These are phyloP conservation scores for Lepisosteus osseus DNA, from an alignment of 2,113 vertebrate species.

Conservation along the genomic window DNA sequence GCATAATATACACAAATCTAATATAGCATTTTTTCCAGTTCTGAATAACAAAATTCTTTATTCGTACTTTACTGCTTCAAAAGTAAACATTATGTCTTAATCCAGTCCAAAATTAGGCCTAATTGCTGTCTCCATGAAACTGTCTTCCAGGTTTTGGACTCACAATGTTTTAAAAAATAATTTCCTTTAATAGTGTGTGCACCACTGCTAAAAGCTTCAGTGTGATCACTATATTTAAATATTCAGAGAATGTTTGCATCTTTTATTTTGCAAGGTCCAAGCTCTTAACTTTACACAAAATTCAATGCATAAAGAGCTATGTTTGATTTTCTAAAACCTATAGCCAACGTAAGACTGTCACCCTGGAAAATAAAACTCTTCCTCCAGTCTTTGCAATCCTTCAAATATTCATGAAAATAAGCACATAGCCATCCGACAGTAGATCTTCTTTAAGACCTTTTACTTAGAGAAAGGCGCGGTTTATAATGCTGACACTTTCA, in stretches of 20 bases:
- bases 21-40: no score
- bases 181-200: constrained; percentile 53
- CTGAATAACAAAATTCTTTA: no score
- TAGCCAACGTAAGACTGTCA: neutral
- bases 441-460: no score
- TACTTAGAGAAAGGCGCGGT: constrained; percentile 9
- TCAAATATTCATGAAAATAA: no score
- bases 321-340: neutral
- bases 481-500: constrained; percentile 92
- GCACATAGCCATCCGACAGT: no score
- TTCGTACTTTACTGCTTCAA: no score
- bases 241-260: neutral
- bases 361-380: constrained; percentile 2
- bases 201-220: constrained; percentile 72
- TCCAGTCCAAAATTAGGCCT: no score
- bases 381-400: no score
- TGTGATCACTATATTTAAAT: constrained; percentile 63
- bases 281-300: neutral
- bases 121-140: no score
- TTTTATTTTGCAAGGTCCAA: neutral
- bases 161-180: constrained; percentile 37
- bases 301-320: neutral
- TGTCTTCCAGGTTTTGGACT: constrained; percentile 21
- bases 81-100: no score
- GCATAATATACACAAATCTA: constrained; percentile 1